phyloP scores from a whole-genome alignment of 2,888 invertebrate species.

The Pheosia tremula region DNA sequence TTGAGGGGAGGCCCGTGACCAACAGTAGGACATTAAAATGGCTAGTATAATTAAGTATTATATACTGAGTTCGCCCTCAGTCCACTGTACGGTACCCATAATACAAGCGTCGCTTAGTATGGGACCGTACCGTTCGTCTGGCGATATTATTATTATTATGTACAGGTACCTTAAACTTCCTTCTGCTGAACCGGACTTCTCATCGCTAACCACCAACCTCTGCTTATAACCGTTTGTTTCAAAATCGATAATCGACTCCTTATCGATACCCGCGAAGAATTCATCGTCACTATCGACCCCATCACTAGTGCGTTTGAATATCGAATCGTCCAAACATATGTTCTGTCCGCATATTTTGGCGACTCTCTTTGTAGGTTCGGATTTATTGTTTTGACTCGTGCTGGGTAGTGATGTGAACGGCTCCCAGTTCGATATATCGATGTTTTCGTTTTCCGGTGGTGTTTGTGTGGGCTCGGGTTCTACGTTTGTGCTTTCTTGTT shows the following conservation, averaged over 20 bases:
- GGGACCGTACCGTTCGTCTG: too few species aligned
- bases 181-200: slow-evolving; percentile 20
- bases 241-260: slow-evolving; percentile 38
- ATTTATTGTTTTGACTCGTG: slow-evolving; percentile 51
- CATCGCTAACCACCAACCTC: slow-evolving; percentile 58
- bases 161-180: slow-evolving; percentile 32
- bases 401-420: slow-evolving; percentile 51
- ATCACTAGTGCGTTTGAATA: slow-evolving; percentile 57
- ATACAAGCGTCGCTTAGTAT: too few species aligned
- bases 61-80: too few species aligned
- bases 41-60: too few species aligned
- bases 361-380: slow-evolving; percentile 51
- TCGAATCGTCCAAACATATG: slow-evolving; percentile 76
- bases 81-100: too few species aligned
- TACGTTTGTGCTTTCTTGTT: slow-evolving; percentile 11
- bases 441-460: slow-evolving; percentile 28
- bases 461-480: slow-evolving; percentile 6
- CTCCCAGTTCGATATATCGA: slow-evolving; percentile 72
- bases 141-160: neutral
- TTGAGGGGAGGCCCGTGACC: too few species aligned
- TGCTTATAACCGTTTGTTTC: slow-evolving; percentile 51
- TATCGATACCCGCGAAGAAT: slow-evolving; percentile 65
- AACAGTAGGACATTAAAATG: too few species aligned
- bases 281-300: slow-evolving; percentile 66
- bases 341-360: slow-evolving; percentile 79